A percentile compares a stretch with the other conserved stretches of the same genome.
phyloP scores from a whole-genome alignment of 2,888 invertebrate species.

The Argyra leucocephala region DNA sequence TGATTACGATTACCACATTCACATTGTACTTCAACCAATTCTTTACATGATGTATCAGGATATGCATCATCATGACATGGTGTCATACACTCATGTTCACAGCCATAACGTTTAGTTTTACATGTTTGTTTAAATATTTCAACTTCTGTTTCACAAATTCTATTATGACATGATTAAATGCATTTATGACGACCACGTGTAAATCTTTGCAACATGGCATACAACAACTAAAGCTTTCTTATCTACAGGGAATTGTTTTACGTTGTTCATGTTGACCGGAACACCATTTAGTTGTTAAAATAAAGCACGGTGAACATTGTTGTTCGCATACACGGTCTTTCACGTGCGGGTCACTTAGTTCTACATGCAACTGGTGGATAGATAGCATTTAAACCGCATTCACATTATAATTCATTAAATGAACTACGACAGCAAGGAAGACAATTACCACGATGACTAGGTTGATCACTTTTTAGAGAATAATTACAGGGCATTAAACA shows the following conservation, averaged over 20 bases:
- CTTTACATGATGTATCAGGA: constrained; percentile 60
- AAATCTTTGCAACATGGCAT: constrained; percentile 71
- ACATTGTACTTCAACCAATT: constrained; percentile 68
- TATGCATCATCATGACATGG: constrained; percentile 71
- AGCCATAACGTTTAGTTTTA: constrained; percentile 52
- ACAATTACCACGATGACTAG: constrained; percentile 83
- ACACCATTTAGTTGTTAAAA: constrained; percentile 76
- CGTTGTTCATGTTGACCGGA: constrained; percentile 73
- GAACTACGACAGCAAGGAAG: constrained; percentile 64
- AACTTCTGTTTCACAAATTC: constrained; percentile 55
- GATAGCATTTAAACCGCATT: constrained; percentile 76
- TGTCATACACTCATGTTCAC: constrained; percentile 78
- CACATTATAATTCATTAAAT: constrained; percentile 84
- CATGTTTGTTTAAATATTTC: constrained; percentile 76
- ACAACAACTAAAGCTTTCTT: constrained; percentile 81
- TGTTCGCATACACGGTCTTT: constrained; percentile 60
- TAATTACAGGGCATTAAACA: constrained; percentile 77
- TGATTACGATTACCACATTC: constrained; percentile 68
- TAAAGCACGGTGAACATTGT: constrained; percentile 74
- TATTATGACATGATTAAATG: constrained; percentile 67
- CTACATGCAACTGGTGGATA: constrained; percentile 92
- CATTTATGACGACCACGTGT: constrained; percentile 80
- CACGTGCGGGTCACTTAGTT: constrained; percentile 72
- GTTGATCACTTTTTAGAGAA: constrained; percentile 70
- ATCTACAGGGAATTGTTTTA: constrained; percentile 65